Conservation (phyloP, 2,113 vertebrate genomes). For the Ranitomeya imitator region DNA sequence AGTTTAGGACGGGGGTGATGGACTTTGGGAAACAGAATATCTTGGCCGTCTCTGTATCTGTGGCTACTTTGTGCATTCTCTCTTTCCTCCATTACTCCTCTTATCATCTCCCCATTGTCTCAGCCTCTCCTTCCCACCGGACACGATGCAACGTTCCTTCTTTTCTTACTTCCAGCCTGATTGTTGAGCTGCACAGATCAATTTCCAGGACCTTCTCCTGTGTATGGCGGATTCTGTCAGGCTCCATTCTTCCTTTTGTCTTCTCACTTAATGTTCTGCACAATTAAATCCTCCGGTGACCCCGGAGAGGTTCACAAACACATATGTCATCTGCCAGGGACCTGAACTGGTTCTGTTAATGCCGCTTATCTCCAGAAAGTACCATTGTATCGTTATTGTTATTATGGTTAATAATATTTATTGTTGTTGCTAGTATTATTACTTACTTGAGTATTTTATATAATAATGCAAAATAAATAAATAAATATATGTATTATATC, state of each 20-base stretch:
- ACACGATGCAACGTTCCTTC: not conserved
- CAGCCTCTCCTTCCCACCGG: not conserved
- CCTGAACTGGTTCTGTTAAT: not conserved
- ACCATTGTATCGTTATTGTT: not conserved
- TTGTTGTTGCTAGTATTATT: too few species aligned
- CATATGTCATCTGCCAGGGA: not conserved
- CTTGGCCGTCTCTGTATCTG: not conserved
- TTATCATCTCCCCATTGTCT: not conserved
- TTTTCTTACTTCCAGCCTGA: not conserved
- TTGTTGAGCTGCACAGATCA: slow-evolving; percentile 1
- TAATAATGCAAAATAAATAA: too few species aligned
- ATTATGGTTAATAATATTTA: too few species aligned
- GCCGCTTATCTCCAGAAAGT: not conserved
- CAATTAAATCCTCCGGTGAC: not conserved
- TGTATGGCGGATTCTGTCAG: not conserved
- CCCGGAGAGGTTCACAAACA: not conserved
- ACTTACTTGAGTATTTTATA: too few species aligned
- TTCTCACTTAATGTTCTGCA: not conserved
- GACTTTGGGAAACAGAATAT: too few species aligned
- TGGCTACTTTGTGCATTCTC: not conserved
- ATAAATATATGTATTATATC: too few species aligned
- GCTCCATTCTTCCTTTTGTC: not conserved
- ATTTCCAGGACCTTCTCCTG: not conserved
- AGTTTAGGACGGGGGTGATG: too few species aligned
- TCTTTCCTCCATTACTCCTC: not conserved